Conservation (phyloP, 1,140 invertebrate genomes). For the Globodera ellingtonae region DNA sequence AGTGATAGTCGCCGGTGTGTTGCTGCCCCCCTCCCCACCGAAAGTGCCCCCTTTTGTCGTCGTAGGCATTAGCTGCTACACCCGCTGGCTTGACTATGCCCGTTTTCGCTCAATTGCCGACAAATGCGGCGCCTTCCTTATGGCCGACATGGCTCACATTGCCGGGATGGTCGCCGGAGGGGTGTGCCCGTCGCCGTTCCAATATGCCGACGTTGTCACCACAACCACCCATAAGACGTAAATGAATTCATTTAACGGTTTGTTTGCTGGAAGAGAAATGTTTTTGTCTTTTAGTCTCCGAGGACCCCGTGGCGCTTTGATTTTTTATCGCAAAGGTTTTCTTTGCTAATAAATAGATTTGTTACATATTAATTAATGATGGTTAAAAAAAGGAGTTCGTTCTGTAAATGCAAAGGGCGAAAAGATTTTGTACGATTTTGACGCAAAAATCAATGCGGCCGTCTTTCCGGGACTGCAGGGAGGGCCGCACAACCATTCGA, state of each 20-base stretch:
- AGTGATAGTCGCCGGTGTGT: conserved; percentile 82
- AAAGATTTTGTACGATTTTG: conserved; percentile 81
- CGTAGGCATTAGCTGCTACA: conserved; percentile 81
- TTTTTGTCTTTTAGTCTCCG: conserved; percentile 69
- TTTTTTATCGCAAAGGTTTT: conserved; percentile 65
- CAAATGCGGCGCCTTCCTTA: conserved; percentile 81
- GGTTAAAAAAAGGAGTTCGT: conserved; percentile 46
- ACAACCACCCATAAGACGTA: conserved; percentile 43
- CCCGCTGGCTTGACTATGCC: conserved; percentile 78
- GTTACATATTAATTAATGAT: neutral
- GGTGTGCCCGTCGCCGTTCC: conserved; percentile 85
- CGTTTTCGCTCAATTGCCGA: conserved; percentile 85
- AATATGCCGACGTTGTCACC: conserved; percentile 84
- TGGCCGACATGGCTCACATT: conserved; percentile 94
- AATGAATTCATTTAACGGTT: neutral
- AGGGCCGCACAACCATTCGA: conserved; percentile 90
- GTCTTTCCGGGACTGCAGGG: conserved; percentile 91
- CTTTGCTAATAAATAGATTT: neutral
- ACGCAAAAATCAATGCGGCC: conserved; percentile 83
- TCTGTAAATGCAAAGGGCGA: conserved; percentile 73
- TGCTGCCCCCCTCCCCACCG: neutral
- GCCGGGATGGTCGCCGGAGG: conserved; percentile 86
- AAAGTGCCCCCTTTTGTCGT: neutral
- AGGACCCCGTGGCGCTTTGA: conserved; percentile 74
- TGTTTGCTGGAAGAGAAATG: neutral